phyloP scores from a whole-genome alignment of 2,797 vertebrate genomes.

The Acropternis orthonyx region DNA sequence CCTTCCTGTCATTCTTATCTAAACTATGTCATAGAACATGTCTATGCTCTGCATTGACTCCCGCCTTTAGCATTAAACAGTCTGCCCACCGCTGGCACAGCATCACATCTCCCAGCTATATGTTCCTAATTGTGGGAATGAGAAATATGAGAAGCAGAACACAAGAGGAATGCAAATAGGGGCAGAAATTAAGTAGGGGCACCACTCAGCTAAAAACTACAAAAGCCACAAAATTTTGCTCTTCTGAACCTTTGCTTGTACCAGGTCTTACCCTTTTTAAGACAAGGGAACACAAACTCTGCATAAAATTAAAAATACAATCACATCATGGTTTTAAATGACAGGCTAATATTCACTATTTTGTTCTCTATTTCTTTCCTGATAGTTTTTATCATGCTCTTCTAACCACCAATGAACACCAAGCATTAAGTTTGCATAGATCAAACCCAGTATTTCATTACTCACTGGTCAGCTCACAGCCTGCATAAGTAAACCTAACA shows the following conservation, averaged over 20 bases:
- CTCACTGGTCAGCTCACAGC: not conserved
- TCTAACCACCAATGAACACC: not conserved
- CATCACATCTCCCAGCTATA: not conserved
- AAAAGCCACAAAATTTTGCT: not conserved
- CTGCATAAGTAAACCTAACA: not conserved
- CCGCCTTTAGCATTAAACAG: not conserved
- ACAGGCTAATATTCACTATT: not conserved
- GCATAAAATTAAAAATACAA: not conserved
- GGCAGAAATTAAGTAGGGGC: not conserved
- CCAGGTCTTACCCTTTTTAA: not conserved
- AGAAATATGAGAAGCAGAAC: not conserved
- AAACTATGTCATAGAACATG: not conserved
- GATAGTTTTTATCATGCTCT: not conserved
- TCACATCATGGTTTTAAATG: not conserved
- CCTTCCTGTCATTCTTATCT: not conserved
- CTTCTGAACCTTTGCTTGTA: not conserved
- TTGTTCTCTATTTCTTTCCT: not conserved
- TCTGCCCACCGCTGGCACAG: not conserved
- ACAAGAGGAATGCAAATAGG: not conserved
- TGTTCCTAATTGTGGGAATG: not conserved
- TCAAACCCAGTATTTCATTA: not conserved
- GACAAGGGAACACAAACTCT: not conserved
- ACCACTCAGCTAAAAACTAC: not conserved
- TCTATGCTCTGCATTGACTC: not conserved
- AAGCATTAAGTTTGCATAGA: not conserved